Evolutionary conservation across 2,113 vertebrate species (phyloP).

Genomic region (Aptenodytes patagonicus): DNA sequence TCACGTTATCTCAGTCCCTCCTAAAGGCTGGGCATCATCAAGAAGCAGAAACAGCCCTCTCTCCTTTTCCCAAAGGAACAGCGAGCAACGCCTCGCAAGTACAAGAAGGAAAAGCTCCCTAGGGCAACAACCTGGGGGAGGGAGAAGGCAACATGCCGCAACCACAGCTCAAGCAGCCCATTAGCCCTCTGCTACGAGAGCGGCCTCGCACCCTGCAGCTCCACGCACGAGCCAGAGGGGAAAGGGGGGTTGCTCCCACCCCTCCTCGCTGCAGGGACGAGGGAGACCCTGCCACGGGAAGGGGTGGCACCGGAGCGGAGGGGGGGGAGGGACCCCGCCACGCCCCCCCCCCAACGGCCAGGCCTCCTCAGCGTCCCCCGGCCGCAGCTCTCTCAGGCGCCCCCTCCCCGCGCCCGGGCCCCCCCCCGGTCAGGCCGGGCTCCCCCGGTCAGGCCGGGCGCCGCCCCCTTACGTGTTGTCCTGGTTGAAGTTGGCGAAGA

Average conservation of each 20-base stretch:
- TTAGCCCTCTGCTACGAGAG: neutral
- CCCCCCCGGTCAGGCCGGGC: no score
- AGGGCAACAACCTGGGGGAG: no score
- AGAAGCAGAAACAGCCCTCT: neutral
- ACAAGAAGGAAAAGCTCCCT: neutral
- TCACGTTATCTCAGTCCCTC: fast-evolving
- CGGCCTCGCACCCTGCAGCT: neutral
- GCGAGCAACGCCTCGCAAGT: fast-evolving
- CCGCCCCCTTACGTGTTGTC: conserved; percentile 92
- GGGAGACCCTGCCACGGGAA: fast-evolving
- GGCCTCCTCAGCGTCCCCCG: neutral
- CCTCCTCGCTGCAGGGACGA: neutral
- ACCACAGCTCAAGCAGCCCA: neutral
- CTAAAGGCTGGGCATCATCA: fast-evolving
- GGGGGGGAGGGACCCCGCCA: no score
- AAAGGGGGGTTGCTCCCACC: fast-evolving
- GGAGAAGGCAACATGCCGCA: fast-evolving
- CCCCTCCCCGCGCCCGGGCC: neutral
- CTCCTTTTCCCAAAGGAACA: neutral
- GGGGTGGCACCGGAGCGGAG: no score
- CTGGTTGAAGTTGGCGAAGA: conserved; percentile 99
- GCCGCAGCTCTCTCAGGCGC: neutral
- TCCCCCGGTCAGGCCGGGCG: neutral
- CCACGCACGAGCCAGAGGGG: fast-evolving
- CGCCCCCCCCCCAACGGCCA: neutral